phyloP scores from a whole-genome alignment of 2,888 invertebrate genomes.

The Chouioia cunea region DNA sequence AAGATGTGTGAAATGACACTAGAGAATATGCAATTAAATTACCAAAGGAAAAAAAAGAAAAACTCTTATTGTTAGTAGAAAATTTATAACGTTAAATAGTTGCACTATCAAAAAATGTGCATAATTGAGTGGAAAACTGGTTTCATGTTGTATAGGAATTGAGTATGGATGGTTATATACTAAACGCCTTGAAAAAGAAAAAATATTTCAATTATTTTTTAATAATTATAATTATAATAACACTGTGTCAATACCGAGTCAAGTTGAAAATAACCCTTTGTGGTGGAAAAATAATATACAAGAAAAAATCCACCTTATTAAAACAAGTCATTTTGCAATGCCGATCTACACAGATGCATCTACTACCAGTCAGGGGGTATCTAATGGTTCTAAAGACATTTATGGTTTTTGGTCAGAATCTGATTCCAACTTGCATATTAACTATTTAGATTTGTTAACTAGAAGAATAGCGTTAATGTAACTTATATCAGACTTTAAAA shows the following conservation, averaged over 20 bases:
- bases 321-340: not conserved
- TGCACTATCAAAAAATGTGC: not conserved
- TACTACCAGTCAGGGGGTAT: conserved; percentile 22
- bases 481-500: not conserved
- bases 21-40: not conserved
- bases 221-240: conserved; percentile 14
- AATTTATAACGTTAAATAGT: conserved; percentile 12
- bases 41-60: conserved; percentile 19
- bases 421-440: conserved; percentile 6
- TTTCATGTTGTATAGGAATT: conserved; percentile 3
- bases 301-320: not conserved
- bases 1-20: not conserved
- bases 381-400: not conserved
- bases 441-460: conserved; percentile 18
- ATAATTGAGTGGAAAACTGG: not conserved
- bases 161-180: not conserved
- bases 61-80: not conserved
- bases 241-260: not conserved
- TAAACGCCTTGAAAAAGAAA: conserved; percentile 3
- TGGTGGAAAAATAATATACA: conserved; percentile 36
- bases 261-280: not conserved
- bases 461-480: not conserved
- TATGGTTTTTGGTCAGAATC: conserved; percentile 8
- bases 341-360: conserved; percentile 36
- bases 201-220: conserved; percentile 11